Conservation (phyloP, 2,113 vertebrate genomes). For the Smithornis capensis region DNA sequence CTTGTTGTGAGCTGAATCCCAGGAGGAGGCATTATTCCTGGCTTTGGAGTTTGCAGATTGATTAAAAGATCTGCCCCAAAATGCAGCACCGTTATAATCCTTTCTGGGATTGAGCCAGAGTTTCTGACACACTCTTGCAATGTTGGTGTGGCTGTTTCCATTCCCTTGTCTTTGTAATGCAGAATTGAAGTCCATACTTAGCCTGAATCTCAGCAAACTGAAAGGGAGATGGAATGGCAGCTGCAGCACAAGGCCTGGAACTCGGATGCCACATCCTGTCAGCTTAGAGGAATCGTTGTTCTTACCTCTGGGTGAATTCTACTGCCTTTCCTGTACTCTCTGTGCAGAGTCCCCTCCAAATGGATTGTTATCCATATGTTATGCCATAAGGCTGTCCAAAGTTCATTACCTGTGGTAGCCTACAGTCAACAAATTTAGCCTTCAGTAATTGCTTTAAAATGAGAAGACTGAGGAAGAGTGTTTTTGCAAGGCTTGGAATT, state of each 20-base stretch:
- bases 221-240: background rate
- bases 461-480: background rate
- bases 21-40: background rate
- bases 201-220: background rate
- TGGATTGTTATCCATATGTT: background rate
- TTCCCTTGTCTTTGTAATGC: background rate
- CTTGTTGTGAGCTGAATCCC: background rate
- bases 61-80: background rate
- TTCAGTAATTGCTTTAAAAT: background rate
- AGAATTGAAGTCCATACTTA: background rate
- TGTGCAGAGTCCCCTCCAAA: background rate
- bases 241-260: background rate
- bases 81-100: background rate
- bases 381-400: background rate
- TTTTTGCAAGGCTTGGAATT: background rate
- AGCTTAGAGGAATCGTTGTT: background rate
- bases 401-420: background rate
- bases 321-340: rapidly evolving
- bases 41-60: background rate
- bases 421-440: background rate
- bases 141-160: background rate
- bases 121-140: background rate
- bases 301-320: background rate
- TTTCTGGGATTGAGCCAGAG: background rate
- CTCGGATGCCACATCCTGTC: background rate